Evolutionary conservation across 1,140 invertebrate species (phyloP), one percentile per base, ranked within the genome.

Genomic region (Leptinotarsa undecemlineata): DNA sequence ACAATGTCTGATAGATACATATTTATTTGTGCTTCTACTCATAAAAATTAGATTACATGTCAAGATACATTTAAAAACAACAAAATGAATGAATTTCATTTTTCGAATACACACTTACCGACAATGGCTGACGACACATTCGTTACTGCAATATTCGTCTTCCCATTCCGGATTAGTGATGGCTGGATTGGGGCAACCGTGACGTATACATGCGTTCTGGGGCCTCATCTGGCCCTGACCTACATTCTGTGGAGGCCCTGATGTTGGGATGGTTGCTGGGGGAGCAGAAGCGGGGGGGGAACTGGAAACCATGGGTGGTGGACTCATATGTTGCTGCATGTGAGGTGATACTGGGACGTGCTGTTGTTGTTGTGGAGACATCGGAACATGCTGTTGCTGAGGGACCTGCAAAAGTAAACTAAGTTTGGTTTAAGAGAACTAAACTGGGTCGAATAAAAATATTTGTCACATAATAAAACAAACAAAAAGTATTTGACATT

Each of bases 101-200:
- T 33, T 0, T 42, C 11, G 2, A 42, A 42, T 11, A 57, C n/a
- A 19, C 51, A 84, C 85, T 85, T 86, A 93, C 92, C 92, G 94
- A 91, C 96, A 98, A 86, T 99, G 96, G 83, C 92, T 95, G 79
- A 98, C 95, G 75, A 98, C 96, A 88, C 97, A 99, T 85, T 98
- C 96, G 87, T 97, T 97, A 85, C 95, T 96, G 87, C 97, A 99
- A 86, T 98, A 99, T 86, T 98, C 96, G 84, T 96, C 94, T 85
- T 98, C 96, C 96, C 96, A 98, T 86, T 97, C 96, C 68, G 93
- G 92, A 87, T 95, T 97, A 61, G 95, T 91, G 78, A 97, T 92
- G 63, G 96, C 95, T 60, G 91, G 91, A 87, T 98, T 98, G 47
- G 90, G 91, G 86, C 96, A 98, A 68, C 96, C 96, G 81, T 94